These are phyloP conservation scores for Cygnus olor DNA, from an alignment of 2,797 vertebrate genomes.

Conservation along the genomic window DNA sequence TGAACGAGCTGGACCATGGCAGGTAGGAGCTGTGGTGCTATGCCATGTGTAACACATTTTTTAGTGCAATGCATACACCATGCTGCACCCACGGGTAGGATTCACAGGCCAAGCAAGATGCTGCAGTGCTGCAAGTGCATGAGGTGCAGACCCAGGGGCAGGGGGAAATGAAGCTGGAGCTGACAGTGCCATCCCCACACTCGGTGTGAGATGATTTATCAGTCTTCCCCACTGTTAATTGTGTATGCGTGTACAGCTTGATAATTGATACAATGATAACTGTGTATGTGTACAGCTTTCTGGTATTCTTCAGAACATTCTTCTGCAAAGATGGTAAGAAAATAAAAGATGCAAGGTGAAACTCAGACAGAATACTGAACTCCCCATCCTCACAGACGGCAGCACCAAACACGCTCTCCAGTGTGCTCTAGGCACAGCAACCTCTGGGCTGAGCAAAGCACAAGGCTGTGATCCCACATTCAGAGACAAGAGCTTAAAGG, in stretches of 20 bases:
- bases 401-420: neutral
- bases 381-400: too few species aligned
- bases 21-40: neutral
- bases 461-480: neutral
- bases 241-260: too few species aligned
- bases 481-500: neutral
- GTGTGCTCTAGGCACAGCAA: too few species aligned
- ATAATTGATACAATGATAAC: too few species aligned
- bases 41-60: neutral
- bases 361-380: too few species aligned
- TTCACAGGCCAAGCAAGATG: neutral
- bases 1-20: rapidly evolving
- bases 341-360: too few species aligned
- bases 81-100: neutral
- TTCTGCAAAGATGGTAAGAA: too few species aligned
- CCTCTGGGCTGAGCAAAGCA: neutral
- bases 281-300: too few species aligned
- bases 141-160: neutral
- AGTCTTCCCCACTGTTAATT: neutral
- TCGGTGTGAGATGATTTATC: neutral
- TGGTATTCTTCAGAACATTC: too few species aligned
- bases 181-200: rapidly evolving
- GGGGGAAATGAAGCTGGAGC: neutral
- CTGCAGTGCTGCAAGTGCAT: neutral
- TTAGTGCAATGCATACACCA: rapidly evolving